Evolutionary conservation across 2,797 vertebrate species (phyloP), one percentile per base, ranked within the genome.

Genomic region (Ctenosaura bakeri): DNA sequence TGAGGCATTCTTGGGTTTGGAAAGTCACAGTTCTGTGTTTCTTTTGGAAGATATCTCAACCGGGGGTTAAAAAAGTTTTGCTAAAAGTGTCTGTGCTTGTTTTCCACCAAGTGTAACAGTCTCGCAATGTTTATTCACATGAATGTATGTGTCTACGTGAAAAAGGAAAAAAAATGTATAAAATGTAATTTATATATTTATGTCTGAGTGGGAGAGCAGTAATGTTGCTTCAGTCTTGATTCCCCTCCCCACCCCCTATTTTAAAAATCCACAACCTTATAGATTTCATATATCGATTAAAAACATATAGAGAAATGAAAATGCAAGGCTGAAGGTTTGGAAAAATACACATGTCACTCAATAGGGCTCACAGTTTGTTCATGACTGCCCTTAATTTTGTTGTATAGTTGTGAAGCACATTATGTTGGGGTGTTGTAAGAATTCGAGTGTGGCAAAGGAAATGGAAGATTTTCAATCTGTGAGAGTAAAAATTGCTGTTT

Each of bases 111-210:
- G 94, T 96, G 94, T 94, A 93, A 71, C 93, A 86, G 92, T 95
- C 95, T 90, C 90, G 85, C 56, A 69, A 92, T 94, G 87, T 96
- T 46, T 95, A 96, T 95, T 95, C 96, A 96, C 91, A 95, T 95
- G 95, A 94, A 95, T 95, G 92, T 95, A 95, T 96, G 96, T 96
- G 93, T 96, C 94, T 96, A 94, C 89, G 92, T 96, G 94, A 93
- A 94, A 96, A 90, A 83, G 69, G 74, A 24, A 88, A 88, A 56
- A 91, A 90, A 93, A 94, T 96, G 92, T 94, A 95, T 94, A 96
- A 95, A 94, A 90, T 95, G 95, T 95, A 95, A 95, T 95, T 95
- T 96, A 94, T 95, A 95, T 97, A 95, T 96, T 96, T 97, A 96
- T 96, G 95, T 96, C 95, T 96, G 92, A 73, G 90, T 95, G 95